Evolutionary conservation across 1,140 invertebrate genomes (phyloP).

Genomic region (Venturia canescens): DNA sequence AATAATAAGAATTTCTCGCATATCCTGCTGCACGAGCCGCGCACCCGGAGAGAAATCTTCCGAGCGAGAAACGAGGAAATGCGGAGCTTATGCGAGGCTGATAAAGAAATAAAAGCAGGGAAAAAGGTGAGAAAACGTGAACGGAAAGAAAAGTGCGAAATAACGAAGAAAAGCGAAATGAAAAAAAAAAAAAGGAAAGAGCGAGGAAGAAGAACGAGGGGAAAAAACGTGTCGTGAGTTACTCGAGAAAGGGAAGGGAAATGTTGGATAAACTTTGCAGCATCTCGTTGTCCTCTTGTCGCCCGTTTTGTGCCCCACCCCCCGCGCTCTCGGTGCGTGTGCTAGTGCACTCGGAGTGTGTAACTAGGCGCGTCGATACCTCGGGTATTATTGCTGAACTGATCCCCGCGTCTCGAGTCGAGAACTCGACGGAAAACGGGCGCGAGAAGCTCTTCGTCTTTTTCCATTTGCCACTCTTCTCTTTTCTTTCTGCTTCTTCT

Average conservation of each 20-base stretch:
- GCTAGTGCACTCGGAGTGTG: conserved; percentile 1
- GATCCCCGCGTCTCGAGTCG: conserved; percentile 4
- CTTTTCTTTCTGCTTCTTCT: neutral
- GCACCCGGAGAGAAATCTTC: neutral
- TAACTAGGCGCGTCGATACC: conserved; percentile 5
- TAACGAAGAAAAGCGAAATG: neutral
- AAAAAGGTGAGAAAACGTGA: conserved; percentile 2
- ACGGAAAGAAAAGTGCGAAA: conserved; percentile 9
- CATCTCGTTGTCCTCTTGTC: neutral
- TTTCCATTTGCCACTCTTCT: neutral
- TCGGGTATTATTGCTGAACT: conserved; percentile 6
- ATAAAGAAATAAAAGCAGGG: neutral
- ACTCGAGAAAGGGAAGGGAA: neutral
- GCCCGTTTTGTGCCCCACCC: neutral
- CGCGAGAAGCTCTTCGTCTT: neutral
- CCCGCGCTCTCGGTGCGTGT: conserved; percentile 12
- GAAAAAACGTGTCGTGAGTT: neutral
- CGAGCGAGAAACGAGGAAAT: neutral
- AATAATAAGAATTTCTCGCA: neutral
- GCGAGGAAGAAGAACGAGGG: neutral
- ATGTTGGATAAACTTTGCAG: neutral
- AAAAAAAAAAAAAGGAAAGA: neutral
- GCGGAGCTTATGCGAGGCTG: neutral
- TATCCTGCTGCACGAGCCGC: too few species aligned
- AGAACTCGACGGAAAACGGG: conserved; percentile 16